Conservation (phyloP, 2,797 vertebrate genomes). For the Glossophaga mutica region DNA sequence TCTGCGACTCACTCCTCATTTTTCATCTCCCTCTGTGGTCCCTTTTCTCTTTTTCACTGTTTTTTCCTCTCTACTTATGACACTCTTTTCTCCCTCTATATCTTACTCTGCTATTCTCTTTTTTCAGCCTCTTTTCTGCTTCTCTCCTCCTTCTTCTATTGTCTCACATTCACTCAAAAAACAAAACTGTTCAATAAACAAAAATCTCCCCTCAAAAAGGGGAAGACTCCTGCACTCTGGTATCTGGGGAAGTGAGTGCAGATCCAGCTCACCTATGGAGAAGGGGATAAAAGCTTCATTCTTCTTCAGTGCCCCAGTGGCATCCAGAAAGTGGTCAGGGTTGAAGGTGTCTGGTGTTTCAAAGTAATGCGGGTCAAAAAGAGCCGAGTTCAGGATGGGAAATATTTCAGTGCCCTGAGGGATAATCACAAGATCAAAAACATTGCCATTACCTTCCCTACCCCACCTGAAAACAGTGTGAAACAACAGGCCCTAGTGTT, state of each 20-base stretch:
- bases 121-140: not conserved
- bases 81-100: not conserved
- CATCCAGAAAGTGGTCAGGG: slow-evolving; percentile 69
- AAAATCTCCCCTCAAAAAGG: not conserved
- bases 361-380: slow-evolving; percentile 61
- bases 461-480: not conserved
- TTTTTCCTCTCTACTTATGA: not conserved
- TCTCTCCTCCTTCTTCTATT: no score
- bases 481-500: not conserved
- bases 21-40: not conserved
- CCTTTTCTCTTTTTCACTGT: not conserved
- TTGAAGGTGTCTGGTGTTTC: slow-evolving; percentile 53
- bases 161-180: not conserved
- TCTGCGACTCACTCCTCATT: not conserved
- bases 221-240: not conserved
- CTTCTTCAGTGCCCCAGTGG: slow-evolving; percentile 55
- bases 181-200: not conserved
- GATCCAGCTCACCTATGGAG: slow-evolving; percentile 38
- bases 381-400: slow-evolving; percentile 66
- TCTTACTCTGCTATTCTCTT: not conserved
- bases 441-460: not conserved
- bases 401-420: slow-evolving; percentile 63
- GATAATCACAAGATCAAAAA: not conserved
- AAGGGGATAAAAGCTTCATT: slow-evolving; percentile 69
- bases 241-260: not conserved